phyloP scores from a whole-genome alignment of 1,140 invertebrate species.

The Diorhabda sublineata region DNA sequence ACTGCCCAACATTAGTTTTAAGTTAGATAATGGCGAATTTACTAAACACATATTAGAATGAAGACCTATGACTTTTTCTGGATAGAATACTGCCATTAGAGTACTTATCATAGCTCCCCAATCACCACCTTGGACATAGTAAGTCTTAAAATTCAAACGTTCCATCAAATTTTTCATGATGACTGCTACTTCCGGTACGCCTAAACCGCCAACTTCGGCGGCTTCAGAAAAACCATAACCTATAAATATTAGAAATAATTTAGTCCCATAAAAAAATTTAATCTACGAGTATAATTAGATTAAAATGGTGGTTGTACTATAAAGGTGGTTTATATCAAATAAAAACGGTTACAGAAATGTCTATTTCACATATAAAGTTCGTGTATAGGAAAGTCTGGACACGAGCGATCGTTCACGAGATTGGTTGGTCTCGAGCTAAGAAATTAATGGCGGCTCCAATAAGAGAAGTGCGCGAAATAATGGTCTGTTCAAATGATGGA shows the following conservation, averaged over 20 bases:
- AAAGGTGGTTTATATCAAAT: no score
- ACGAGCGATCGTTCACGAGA: no score
- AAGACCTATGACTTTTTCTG: conserved; percentile 63
- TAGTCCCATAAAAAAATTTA: not conserved
- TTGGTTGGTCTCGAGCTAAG: no score
- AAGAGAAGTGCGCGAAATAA: no score
- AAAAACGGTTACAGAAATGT: no score
- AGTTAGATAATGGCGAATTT: conserved; percentile 39
- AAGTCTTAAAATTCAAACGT: conserved; percentile 70
- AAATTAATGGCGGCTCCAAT: no score
- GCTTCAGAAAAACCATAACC: conserved; percentile 76
- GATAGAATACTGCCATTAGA: conserved; percentile 62
- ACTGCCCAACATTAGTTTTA: conserved; percentile 55
- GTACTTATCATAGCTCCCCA: conserved; percentile 65
- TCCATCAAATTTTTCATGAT: conserved; percentile 81
- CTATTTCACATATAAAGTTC: no score
- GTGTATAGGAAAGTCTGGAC: no score
- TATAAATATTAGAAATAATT: not conserved
- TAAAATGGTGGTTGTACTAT: not conserved
- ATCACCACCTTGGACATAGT: conserved; percentile 82
- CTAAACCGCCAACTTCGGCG: conserved; percentile 59
- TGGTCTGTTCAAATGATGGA: no score
- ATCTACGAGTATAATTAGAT: not conserved
- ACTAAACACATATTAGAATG: conserved; percentile 64
- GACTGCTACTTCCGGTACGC: conserved; percentile 59